These are phyloP conservation scores for Arion vulgaris DNA, from an alignment of 1,140 invertebrate species.

Conservation along the genomic window DNA sequence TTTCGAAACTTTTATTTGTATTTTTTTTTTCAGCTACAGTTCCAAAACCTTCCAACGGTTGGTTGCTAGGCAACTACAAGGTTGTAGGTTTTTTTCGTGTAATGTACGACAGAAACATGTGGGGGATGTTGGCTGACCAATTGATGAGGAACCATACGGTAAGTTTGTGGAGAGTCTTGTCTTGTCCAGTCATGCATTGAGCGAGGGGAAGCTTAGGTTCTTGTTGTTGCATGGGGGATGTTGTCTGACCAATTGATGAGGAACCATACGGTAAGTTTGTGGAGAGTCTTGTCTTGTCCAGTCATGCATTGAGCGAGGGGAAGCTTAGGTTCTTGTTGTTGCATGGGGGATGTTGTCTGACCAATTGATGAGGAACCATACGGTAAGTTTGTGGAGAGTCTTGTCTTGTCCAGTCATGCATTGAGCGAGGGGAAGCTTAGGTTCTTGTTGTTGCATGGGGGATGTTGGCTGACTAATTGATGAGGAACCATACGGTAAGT, in stretches of 20 bases:
- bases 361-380: slow-evolving; percentile 81
- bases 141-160: slow-evolving; percentile 80
- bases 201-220: too few species aligned
- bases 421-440: too few species aligned
- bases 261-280: slow-evolving; percentile 77
- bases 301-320: too few species aligned
- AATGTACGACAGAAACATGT: slow-evolving; percentile 86
- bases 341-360: slow-evolving; percentile 84
- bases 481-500: slow-evolving; percentile 79
- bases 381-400: slow-evolving; percentile 61
- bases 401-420: too few species aligned
- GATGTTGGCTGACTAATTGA: slow-evolving; percentile 80
- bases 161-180: slow-evolving; percentile 50
- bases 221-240: too few species aligned
- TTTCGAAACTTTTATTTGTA: too few species aligned
- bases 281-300: too few species aligned
- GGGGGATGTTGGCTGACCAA: slow-evolving; percentile 82
- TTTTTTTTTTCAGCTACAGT: slow-evolving; percentile 49
- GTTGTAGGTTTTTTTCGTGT: slow-evolving; percentile 91
- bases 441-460: too few species aligned
- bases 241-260: slow-evolving; percentile 81
- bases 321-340: too few species aligned
- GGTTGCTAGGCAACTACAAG: slow-evolving; percentile 90
- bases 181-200: too few species aligned
- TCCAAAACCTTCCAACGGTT: slow-evolving; percentile 68